phyloP scores from a whole-genome alignment of 2,888 invertebrate genomes.

The Phalangium opilio region DNA sequence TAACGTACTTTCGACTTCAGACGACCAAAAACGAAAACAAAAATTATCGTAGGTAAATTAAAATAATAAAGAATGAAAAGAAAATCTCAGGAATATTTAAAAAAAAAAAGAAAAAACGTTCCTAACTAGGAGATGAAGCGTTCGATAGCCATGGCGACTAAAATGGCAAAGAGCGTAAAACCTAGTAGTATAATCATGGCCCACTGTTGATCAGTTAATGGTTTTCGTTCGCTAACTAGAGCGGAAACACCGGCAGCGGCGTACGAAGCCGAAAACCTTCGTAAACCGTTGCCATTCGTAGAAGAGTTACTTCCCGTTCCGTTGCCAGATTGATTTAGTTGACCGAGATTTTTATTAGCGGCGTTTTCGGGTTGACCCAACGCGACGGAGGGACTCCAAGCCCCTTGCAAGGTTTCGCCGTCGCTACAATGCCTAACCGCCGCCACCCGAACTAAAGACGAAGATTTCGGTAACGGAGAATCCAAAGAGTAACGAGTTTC shows the following conservation, averaged over 20 bases:
- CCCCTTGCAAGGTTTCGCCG: slow-evolving; percentile 43
- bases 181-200: slow-evolving; percentile 45
- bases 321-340: no score
- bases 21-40: no score
- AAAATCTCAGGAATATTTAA: no score
- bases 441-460: slow-evolving; percentile 62
- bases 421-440: slow-evolving; percentile 49
- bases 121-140: slow-evolving; percentile 21
- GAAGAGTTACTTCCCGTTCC: no score
- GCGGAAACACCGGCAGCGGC: slow-evolving; percentile 5
- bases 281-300: no score
- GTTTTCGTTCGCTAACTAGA: slow-evolving; percentile 26
- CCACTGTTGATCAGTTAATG: slow-evolving; percentile 43
- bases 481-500: slow-evolving; percentile 37
- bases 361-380: slow-evolving; percentile 37
- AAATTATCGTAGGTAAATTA: no score
- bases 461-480: slow-evolving; percentile 54
- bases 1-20: no score
- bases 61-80: no score
- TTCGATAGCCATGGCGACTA: slow-evolving; percentile 46
- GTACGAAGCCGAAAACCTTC: no score
- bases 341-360: neutral
- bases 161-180: slow-evolving; percentile 44
- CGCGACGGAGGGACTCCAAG: slow-evolving; percentile 49
- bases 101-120: no score